Evolutionary conservation across 92 coral and sea anemone species (phyloP).

Genomic region (Porites evermanni): DNA sequence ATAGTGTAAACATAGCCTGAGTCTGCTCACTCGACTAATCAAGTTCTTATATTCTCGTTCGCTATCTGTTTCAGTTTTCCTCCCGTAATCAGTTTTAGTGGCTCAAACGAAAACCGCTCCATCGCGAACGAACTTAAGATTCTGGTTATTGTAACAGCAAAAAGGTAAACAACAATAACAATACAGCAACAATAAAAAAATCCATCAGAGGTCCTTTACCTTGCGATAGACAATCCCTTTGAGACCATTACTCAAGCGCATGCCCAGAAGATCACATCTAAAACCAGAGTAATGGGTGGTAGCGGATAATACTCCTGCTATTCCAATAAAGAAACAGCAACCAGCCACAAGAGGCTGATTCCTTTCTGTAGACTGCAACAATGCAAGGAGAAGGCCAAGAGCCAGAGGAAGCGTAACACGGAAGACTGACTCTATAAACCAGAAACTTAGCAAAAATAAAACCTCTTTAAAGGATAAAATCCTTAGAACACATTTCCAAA

Average conservation of each 20-base stretch:
- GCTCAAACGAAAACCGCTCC: slow-evolving; percentile 22
- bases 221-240: slow-evolving; percentile 6
- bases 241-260: slow-evolving; percentile 9
- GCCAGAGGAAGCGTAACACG: slow-evolving; percentile 10
- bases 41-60: neutral
- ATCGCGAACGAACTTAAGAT: slow-evolving; percentile 12
- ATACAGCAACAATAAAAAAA: too few species aligned
- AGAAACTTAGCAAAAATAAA: neutral
- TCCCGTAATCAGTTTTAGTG: neutral
- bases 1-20: too few species aligned
- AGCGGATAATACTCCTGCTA: neutral
- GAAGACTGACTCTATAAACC: slow-evolving; percentile 10
- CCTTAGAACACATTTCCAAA: slow-evolving; percentile 18
- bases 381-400: neutral
- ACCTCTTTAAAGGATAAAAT: neutral
- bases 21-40: neutral
- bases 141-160: too few species aligned
- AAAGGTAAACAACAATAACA: too few species aligned
- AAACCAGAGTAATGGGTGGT: slow-evolving; percentile 7
- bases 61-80: neutral
- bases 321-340: neutral
- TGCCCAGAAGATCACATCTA: slow-evolving; percentile 5
- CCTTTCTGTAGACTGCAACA: neutral
- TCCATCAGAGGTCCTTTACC: neutral
- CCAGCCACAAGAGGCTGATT: neutral